Evolutionary conservation across 2,113 vertebrate species (phyloP).

Genomic region (Edolisoma coerulescens): DNA sequence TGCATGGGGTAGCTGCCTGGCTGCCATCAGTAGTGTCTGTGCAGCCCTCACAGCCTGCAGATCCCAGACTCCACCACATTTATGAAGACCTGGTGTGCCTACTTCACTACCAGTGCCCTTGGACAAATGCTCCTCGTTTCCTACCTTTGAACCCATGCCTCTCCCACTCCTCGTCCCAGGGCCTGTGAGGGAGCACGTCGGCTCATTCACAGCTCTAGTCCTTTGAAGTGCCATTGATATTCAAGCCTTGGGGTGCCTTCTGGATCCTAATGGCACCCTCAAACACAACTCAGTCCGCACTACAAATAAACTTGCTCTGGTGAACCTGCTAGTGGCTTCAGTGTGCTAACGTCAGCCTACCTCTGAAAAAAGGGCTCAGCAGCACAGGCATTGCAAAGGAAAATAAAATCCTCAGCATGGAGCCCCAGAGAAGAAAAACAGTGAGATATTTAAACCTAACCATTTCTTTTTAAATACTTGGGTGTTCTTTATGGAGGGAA

Average conservation of each 20-base stretch:
- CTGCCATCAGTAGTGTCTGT: neutral
- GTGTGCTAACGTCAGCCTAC: conserved; percentile 56
- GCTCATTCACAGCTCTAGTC: conserved; percentile 48
- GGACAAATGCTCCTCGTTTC: neutral
- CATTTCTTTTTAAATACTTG: conserved; percentile 82
- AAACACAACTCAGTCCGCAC: conserved; percentile 50
- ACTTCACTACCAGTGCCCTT: neutral
- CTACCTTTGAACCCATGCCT: conserved; percentile 24
- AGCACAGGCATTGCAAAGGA: conserved; percentile 71
- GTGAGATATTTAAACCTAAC: conserved; percentile 77
- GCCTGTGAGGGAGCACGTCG: conserved; percentile 33
- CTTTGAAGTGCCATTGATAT: conserved; percentile 79
- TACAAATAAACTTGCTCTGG: conserved; percentile 80
- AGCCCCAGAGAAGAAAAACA: conserved; percentile 76
- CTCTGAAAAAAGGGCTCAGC: conserved; percentile 67
- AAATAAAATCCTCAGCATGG: conserved; percentile 81
- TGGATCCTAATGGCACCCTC: conserved; percentile 65
- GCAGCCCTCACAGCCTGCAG: neutral
- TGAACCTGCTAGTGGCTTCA: conserved; percentile 53
- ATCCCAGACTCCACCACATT: neutral
- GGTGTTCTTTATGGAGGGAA: conserved; percentile 79
- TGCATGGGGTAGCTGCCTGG: neutral
- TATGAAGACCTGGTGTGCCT: neutral
- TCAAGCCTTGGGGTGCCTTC: conserved; percentile 65
- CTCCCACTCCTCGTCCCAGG: neutral